A percentile compares a stretch with the other conserved stretches of the same genome.
Conservation (phyloP, 2,888 invertebrate species). For the Xestia sexstrigata region DNA sequence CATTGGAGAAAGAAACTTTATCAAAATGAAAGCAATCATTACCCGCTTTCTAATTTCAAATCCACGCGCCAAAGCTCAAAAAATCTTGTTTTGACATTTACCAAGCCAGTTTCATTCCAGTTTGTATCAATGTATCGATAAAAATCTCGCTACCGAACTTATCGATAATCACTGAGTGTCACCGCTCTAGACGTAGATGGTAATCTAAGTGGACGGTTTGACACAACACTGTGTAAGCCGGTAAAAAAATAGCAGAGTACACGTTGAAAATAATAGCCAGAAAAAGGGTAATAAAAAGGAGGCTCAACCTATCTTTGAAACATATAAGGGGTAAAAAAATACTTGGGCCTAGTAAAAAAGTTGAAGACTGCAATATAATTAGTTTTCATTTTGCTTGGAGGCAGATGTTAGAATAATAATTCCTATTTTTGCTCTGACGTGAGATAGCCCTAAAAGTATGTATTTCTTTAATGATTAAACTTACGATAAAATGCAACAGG, state of each 20-base stretch:
- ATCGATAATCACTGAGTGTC: slow-evolving; percentile 80
- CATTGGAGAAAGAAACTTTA: background rate
- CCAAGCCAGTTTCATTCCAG: slow-evolving; percentile 57
- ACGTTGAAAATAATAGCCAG: slow-evolving; percentile 66
- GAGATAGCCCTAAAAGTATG: slow-evolving; percentile 31
- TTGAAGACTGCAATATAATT: slow-evolving; percentile 45
- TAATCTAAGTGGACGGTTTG: slow-evolving; percentile 71
- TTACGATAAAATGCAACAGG: slow-evolving; percentile 2
- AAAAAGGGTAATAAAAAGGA: slow-evolving; percentile 59
- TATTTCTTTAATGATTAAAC: slow-evolving; percentile 3
- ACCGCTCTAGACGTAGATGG: slow-evolving; percentile 81
- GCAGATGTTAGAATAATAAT: slow-evolving; percentile 48
- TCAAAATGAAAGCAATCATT: slow-evolving; percentile 11
- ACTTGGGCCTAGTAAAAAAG: slow-evolving; percentile 30
- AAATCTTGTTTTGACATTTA: slow-evolving; percentile 68
- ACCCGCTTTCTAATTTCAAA: slow-evolving; percentile 61
- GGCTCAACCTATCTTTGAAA: slow-evolving; percentile 35
- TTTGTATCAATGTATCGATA: slow-evolving; percentile 75
- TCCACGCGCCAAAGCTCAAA: slow-evolving; percentile 37
- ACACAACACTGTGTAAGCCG: slow-evolving; percentile 72
- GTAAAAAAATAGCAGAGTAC: slow-evolving; percentile 64
- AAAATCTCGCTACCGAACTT: slow-evolving; percentile 74
- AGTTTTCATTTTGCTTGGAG: slow-evolving; percentile 42
- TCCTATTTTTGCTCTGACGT: slow-evolving; percentile 33
- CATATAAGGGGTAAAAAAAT: slow-evolving; percentile 42